These are phyloP conservation scores for Lycophotia porphyrea DNA, from an alignment of 2,888 invertebrate genomes.

Conservation along the genomic window DNA sequence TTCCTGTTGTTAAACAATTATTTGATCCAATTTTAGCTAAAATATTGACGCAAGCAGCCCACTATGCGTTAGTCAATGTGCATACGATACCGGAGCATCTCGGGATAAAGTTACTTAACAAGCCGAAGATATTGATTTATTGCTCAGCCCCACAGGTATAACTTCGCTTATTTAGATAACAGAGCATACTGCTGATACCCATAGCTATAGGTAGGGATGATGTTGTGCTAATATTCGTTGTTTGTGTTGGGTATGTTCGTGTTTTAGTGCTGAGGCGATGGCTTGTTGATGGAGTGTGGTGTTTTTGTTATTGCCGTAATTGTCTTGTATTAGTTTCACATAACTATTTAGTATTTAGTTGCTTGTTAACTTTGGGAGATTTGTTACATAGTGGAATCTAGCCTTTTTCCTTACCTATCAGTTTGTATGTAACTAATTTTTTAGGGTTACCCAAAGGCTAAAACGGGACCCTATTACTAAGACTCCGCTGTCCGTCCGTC, in stretches of 20 bases:
- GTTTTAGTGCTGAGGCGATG: constrained; percentile 1
- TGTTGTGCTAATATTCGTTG: constrained; percentile 33
- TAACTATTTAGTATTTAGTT: neutral
- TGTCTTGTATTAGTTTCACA: neutral
- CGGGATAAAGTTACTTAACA: constrained; percentile 85
- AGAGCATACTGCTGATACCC: constrained; percentile 26
- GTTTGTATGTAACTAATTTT: no score
- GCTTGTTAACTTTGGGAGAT: neutral
- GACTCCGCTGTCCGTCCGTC: no score
- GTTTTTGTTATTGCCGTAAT: neutral
- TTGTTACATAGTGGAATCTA: neutral
- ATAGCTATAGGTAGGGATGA: neutral
- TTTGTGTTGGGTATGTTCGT: constrained; percentile 36
- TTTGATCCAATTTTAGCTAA: constrained; percentile 36
- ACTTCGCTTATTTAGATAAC: constrained; percentile 68
- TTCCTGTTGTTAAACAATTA: neutral
- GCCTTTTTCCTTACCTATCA: neutral
- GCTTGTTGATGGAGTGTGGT: constrained; percentile 3
- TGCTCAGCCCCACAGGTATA: constrained; percentile 80
- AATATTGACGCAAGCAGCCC: constrained; percentile 31
- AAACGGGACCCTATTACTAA: no score
- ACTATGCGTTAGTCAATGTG: constrained; percentile 75
- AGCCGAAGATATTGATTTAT: constrained; percentile 86
- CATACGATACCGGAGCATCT: constrained; percentile 81
- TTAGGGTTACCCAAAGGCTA: no score